phyloP scores from a whole-genome alignment of 2,888 invertebrate genomes.

The Branchipolynoe longqiensis region DNA sequence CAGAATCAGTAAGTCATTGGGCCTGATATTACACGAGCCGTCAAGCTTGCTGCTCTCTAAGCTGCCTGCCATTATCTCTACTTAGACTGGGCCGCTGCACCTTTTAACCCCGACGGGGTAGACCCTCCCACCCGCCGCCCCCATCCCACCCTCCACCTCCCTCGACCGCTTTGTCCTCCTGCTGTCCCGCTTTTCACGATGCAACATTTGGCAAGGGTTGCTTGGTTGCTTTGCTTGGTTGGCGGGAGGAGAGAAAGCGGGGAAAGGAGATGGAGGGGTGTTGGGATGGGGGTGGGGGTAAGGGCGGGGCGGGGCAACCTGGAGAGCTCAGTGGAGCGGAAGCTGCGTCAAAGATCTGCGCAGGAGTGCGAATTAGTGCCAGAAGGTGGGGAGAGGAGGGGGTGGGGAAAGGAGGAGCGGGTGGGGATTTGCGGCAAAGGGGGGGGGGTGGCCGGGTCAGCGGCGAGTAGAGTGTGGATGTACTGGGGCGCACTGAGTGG shows the following conservation, averaged over 20 bases:
- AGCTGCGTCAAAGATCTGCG: conserved; percentile 27
- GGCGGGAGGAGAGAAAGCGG: too few species aligned
- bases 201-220: conserved; percentile 22
- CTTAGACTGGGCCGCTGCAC: conserved; percentile 33
- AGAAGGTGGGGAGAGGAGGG: background rate
- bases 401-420: background rate
- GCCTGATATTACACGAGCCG: conserved; percentile 20
- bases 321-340: conserved; percentile 30
- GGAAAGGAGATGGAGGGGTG: too few species aligned
- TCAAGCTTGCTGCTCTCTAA: background rate
- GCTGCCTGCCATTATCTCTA: conserved; percentile 32
- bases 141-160: background rate
- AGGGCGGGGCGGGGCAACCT: background rate
- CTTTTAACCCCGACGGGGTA: conserved; percentile 25
- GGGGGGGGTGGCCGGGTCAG: background rate
- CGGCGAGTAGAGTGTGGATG: background rate
- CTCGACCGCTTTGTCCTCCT: too few species aligned
- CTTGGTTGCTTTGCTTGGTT: too few species aligned
- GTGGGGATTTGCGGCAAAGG: background rate
- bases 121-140: background rate
- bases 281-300: too few species aligned
- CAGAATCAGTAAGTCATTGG: conserved; percentile 44
- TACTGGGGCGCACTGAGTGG: background rate
- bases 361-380: conserved; percentile 42
- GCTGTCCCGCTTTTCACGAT: background rate